Evolutionary conservation across 2,797 vertebrate species (phyloP).

Genomic region (Megaceryle alcyon): DNA sequence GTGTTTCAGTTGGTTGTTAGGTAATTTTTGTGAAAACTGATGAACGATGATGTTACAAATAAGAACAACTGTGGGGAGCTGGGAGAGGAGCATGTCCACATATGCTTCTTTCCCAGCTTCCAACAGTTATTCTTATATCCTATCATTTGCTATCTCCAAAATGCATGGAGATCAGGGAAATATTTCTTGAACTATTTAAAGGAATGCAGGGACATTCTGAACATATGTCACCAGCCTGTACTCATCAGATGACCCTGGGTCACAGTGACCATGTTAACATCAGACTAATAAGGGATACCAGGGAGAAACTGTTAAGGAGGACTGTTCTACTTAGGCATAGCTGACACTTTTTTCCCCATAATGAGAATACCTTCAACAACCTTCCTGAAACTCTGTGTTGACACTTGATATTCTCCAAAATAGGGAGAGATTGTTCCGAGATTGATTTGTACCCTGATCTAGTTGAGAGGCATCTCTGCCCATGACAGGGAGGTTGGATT

Average conservation of each 20-base stretch:
- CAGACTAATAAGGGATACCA: neutral
- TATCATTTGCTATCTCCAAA: neutral
- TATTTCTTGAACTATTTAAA: slow-evolving; percentile 40
- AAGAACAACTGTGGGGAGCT: neutral
- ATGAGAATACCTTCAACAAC: neutral
- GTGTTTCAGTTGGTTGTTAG: neutral
- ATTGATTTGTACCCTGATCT: neutral
- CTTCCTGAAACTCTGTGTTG: slow-evolving; percentile 1
- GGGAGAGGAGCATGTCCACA: neutral
- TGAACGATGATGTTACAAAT: neutral
- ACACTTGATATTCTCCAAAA: slow-evolving; percentile 4
- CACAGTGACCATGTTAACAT: slow-evolving; percentile 12
- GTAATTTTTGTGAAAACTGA: neutral
- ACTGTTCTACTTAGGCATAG: neutral
- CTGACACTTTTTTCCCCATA: neutral
- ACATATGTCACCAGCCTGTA: neutral
- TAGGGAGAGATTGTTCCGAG: neutral
- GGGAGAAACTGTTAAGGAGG: neutral
- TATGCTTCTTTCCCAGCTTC: neutral
- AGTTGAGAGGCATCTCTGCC: too few relatives aligned
- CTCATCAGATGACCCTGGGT: slow-evolving; percentile 20
- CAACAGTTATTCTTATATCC: neutral
- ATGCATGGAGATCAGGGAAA: neutral
- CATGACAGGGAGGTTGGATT: too few relatives aligned
- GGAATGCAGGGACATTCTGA: slow-evolving; percentile 24